Conservation (phyloP, 2,888 invertebrate species). For the Drosophila macrospina region DNA sequence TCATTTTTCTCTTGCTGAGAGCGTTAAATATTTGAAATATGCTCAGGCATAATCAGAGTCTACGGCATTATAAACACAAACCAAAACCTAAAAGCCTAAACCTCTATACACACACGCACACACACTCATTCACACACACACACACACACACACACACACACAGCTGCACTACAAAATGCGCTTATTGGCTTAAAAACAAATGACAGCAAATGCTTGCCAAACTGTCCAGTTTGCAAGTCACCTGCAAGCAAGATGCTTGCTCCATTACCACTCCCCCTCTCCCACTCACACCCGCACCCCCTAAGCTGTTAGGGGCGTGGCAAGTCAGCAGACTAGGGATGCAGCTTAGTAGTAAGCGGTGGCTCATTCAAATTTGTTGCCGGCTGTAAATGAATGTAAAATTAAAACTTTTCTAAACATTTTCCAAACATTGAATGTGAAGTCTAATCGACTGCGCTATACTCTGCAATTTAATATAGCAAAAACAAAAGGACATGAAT, state of each 20-base stretch:
- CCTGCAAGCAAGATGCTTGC: background rate
- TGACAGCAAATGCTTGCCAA: constrained; percentile 31
- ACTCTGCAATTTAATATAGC: too few species aligned
- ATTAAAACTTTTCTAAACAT: constrained; percentile 23
- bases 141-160: background rate
- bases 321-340: background rate
- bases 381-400: background rate
- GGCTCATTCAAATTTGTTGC: background rate
- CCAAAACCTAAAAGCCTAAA: constrained; percentile 10
- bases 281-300: background rate
- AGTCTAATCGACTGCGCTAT: too few species aligned
- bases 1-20: background rate
- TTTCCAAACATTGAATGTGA: too few species aligned
- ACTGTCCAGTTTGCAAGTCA: constrained; percentile 20
- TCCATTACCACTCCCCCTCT: background rate
- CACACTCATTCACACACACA: background rate
- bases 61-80: constrained; percentile 5
- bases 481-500: too few species aligned
- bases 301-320: background rate
- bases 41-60: constrained; percentile 27
- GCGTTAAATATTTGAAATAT: constrained; percentile 39
- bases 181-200: constrained; percentile 51
- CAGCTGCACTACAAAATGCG: constrained; percentile 37
- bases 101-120: constrained; percentile 1
- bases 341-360: background rate